Evolutionary conservation across 2,797 vertebrate species (phyloP), one percentile per base, ranked within the genome.

Genomic region (Manis pentadactyla): DNA sequence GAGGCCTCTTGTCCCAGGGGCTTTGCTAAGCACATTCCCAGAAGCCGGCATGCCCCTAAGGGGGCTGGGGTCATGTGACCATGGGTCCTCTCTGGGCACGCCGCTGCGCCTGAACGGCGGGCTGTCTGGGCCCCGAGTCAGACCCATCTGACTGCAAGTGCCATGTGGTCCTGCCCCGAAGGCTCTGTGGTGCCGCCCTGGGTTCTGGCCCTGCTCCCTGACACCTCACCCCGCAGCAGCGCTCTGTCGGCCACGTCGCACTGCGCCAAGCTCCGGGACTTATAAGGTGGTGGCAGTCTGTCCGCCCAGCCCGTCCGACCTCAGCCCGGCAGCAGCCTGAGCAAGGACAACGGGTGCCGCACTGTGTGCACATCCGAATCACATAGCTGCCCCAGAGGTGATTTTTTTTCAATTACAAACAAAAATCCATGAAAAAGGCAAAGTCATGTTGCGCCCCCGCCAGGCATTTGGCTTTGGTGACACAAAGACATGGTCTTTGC

Each of bases 141-240:
- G 23, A 93, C 73, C 9, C 6, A 73, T 55, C 39, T 93, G 95
- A 31, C 29, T 42, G 21, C 63, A 55, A n/a, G 83, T 87, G 93
- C 91, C 92, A 49, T 96, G 96, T 98, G 97, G 87, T 92, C 95
- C 53, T 97, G 97, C 89, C 97, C 97, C 18, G 11, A 79, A 49
- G 96, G 73, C 31, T 94, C 96, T 94, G 79, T 2, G 7, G 37
- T 97, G 95, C 97, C 94, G 69, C 34, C 29, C 21, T 5, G 42
- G 34, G 13, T 85, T 25, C 69, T 29, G 61, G 27, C 34, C 21
- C 10, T 7, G 1, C 31, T 77, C 31, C 71, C 61, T 61, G 66
- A 90, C 29, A 55, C 92, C 89, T 90, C 49, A 37, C 42, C 29
- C 71, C 1, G 8, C 55, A 17, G 0, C 12, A 4, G 29, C n/a